Percentiles rank a stretch among this genome's conserved stretches.
These are phyloP conservation scores for Ptyas mucosa DNA, from an alignment of 2,113 vertebrate species.

Conservation along the genomic window DNA sequence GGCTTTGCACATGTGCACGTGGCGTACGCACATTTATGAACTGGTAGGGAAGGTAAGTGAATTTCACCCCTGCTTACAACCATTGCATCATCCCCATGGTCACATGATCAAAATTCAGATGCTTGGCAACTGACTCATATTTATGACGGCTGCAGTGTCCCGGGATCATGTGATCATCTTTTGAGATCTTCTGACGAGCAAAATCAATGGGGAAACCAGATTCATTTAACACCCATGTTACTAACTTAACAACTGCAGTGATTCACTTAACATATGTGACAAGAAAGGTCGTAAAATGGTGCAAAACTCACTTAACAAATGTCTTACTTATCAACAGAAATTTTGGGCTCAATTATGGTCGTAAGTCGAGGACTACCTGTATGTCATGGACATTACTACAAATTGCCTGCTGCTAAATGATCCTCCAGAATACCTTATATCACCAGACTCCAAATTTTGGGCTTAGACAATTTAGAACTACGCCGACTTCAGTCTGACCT, in stretches of 20 bases:
- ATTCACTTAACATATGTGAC: background rate
- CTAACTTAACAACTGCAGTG: background rate
- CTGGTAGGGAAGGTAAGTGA: too few species aligned
- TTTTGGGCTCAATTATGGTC: background rate
- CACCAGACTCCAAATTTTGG: too few species aligned
- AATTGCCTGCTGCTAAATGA: background rate
- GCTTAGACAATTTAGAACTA: too few species aligned
- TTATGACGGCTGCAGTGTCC: background rate
- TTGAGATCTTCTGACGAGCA: background rate
- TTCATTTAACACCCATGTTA: background rate
- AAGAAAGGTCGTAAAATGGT: background rate
- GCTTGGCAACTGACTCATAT: background rate
- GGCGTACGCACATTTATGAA: too few species aligned
- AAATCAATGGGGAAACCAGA: background rate
- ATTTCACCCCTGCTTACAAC: too few species aligned
- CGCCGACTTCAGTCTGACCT: too few species aligned
- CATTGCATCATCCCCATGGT: background rate
- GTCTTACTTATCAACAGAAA: background rate
- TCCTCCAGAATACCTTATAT: too few species aligned
- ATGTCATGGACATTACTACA: background rate
- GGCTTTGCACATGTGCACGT: too few species aligned
- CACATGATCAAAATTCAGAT: background rate
- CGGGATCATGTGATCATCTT: background rate
- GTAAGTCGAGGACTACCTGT: too few species aligned
- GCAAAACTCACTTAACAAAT: background rate